phyloP scores from a whole-genome alignment of 2,797 vertebrate species.

The Rhyacichthys aspro region DNA sequence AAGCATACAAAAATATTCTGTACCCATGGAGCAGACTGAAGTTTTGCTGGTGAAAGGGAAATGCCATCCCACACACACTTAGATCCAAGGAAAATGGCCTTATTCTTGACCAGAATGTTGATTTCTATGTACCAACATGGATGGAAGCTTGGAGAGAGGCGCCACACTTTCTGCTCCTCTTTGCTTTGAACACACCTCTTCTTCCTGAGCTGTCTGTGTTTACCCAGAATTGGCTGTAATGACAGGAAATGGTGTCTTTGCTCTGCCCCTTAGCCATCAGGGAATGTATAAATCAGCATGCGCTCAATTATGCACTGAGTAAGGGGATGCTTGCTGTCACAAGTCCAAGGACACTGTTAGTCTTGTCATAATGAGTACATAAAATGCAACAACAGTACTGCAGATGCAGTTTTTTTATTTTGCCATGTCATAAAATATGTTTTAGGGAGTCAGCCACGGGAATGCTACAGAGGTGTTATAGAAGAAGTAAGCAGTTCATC shows the following conservation, averaged over 20 bases:
- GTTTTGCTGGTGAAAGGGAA: slow-evolving; percentile 47
- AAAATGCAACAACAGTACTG: not conserved
- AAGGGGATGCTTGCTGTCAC: slow-evolving; percentile 35
- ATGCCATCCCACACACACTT: slow-evolving; percentile 38
- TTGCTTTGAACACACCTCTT: slow-evolving; percentile 36
- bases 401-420: too few relatives aligned
- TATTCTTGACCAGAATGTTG: slow-evolving; percentile 32
- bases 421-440: not conserved
- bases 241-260: slow-evolving; percentile 68
- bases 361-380: slow-evolving; percentile 3
- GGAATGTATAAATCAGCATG: slow-evolving; percentile 68
- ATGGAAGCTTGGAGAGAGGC: slow-evolving; percentile 25
- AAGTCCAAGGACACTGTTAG: slow-evolving; percentile 40
- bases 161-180: slow-evolving; percentile 31
- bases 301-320: slow-evolving; percentile 47
- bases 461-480: not conserved
- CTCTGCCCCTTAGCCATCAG: slow-evolving; percentile 59
- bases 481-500: too few relatives aligned
- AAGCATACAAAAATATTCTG: slow-evolving; percentile 53
- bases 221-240: slow-evolving; percentile 65
- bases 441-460: not conserved
- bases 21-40: slow-evolving; percentile 17
- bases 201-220: slow-evolving; percentile 42
- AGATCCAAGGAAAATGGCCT: slow-evolving; percentile 42
- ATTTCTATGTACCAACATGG: slow-evolving; percentile 30